A percentile compares a stretch with the other conserved stretches of the same genome.
Conservation (phyloP, 1,140 invertebrate species). For the Bathynomus jamesi region DNA sequence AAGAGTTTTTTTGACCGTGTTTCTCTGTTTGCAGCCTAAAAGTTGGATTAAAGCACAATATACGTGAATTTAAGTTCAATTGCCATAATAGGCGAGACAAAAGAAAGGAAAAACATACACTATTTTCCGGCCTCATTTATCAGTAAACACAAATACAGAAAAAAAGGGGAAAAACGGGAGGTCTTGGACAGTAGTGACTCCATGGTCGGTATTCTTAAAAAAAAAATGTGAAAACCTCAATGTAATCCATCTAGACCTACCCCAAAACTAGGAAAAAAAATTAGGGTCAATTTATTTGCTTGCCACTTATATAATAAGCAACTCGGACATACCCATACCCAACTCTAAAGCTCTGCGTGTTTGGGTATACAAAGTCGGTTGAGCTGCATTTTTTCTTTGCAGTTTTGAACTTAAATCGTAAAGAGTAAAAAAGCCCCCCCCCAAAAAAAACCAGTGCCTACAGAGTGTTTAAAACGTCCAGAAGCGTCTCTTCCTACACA, state of each 20-base stretch:
- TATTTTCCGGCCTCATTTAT: neutral
- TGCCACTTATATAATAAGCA: neutral
- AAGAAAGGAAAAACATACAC: neutral
- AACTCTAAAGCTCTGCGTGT: no score
- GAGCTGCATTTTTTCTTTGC: no score
- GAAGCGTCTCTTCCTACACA: no score
- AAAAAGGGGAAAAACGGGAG: neutral
- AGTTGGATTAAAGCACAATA: neutral
- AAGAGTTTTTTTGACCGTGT: neutral
- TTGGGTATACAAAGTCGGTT: no score
- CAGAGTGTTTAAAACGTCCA: no score
- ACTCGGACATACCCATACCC: no score
- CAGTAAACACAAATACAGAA: neutral
- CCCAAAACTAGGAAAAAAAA: neutral
- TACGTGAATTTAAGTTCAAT: neutral
- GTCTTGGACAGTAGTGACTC: neutral
- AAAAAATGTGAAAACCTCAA: no score
- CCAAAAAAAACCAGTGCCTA: no score
- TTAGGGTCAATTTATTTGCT: neutral
- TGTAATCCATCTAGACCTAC: no score
- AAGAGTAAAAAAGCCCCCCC: no score
- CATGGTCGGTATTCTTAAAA: no score
- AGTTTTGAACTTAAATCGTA: no score
- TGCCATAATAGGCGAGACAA: neutral
- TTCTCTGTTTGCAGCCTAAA: neutral